Evolutionary conservation across 2,797 vertebrate genomes (phyloP).

Genomic region (Pseudochirops corinnae): DNA sequence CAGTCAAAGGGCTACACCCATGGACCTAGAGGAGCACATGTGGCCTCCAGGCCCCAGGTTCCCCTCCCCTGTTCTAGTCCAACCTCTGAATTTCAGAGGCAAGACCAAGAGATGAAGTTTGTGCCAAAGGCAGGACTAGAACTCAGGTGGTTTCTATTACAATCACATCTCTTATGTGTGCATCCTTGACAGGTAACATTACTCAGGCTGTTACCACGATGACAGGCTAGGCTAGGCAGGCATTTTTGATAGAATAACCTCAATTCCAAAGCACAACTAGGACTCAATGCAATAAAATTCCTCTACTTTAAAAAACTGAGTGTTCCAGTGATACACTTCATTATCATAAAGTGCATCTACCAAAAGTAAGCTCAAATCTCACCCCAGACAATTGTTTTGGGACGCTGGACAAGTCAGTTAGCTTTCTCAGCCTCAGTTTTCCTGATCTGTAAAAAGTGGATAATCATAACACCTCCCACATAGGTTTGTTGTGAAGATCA

Average conservation of each 20-base stretch:
- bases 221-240: not conserved
- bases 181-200: not conserved
- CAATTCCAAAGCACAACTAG: not conserved
- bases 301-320: not conserved
- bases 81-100: not conserved
- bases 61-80: not conserved
- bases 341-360: not conserved
- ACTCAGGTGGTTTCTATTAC: not conserved
- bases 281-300: not conserved
- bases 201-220: not conserved
- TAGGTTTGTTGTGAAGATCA: not conserved
- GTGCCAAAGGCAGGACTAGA: not conserved
- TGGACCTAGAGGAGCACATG: too few species aligned
- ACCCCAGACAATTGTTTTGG: not conserved
- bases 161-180: not conserved
- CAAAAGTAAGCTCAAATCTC: not conserved
- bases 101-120: not conserved
- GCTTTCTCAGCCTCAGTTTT: not conserved
- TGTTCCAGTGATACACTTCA: not conserved
- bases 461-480: not conserved
- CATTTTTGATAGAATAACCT: not conserved
- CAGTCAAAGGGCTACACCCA: too few species aligned
- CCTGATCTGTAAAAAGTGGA: not conserved
- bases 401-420: not conserved
- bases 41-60: too few species aligned